Evolutionary conservation across 2,888 invertebrate genomes (phyloP), one percentile per base, ranked within the genome.

Genomic region (Ophion ellenae): DNA sequence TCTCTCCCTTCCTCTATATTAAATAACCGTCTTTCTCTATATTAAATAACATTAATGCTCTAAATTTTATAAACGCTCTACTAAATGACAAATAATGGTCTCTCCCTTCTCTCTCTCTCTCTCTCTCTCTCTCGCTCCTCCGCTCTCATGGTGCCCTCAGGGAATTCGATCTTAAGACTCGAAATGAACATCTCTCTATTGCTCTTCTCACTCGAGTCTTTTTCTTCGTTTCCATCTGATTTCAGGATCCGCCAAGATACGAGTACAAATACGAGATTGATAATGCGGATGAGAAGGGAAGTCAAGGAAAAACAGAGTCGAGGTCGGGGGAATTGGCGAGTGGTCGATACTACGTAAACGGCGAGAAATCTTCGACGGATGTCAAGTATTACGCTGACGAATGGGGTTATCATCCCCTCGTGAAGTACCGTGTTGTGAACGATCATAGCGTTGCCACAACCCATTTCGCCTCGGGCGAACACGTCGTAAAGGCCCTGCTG

Each of bases 341-440:
- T 66, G 91, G 90, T 88, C 90, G 89, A 88, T 91, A 92, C 80
- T 90, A 89, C 86, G 88, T 90, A 71, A 91, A 89, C 78, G 89
- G 89, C 40, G 90, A 88, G 75, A 87, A 90, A 83, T 88, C 91
- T 11, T 89, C 89, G 24, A 89, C 91, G 32, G 95, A 95, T 83
- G 96, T 96, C 28, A 94, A 95, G 86, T 96, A 96, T 92, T 93
- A 95, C 57, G 96, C 96, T 0, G 96, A 96, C 90, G 95, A 95
- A 89, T 96, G 95, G 95, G 96, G 96, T 17, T 96, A 96, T 93
- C 96, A 96, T 93, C 96, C 96, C 7, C 95, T 96, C 24, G 95
- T 96, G 70, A 94, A 95, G 77, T 95, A 96, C 90, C 95, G 94
- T 90, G 95, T 95, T 40, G 93, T 94, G 17, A 95, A 95, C 64